Base-by-base conservation (phyloP, 2,797 vertebrate species). In the Takifugu rubripes region DNA sequence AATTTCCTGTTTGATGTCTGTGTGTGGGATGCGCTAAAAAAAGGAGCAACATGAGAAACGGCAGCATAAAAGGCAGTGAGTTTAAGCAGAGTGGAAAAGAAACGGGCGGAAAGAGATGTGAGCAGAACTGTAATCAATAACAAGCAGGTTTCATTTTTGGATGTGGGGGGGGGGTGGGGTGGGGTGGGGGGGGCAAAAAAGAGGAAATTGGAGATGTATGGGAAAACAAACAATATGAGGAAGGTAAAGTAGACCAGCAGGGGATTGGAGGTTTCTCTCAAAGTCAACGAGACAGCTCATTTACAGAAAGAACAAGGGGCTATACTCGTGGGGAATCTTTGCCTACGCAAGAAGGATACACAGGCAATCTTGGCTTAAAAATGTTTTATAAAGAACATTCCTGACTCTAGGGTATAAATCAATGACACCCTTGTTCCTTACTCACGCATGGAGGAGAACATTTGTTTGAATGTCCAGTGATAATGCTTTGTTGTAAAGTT, bases 261-360 rank as follows among this genome's bases (percentile, higher is more conserved):
- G 64, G 76, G 66, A 72, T 83, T 24, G 25, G 56, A 64, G 64
- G 52, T 75, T 74, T 68, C 1, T 46, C 17, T 48, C 68, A 77
- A 75, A 70, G 64, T 54, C 26, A 2, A 43, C n/a, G 5, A 77
- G 57, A 64, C 64, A 50, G 56, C 58, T 72, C 56, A 72, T 77
- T 75, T 63, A 66, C 68, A 70, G 60, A 33, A 54, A 60, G 63
- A 74, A 64, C 57, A 70, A 24, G 25, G 70, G 49, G 56, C 25
- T 5, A 15, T 43, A 52, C 79, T 70, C 64, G 2, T 60, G 79
- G 77, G 77, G 74, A 82, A 25, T 44, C 5, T 25, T 63, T 75
- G 58, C 49, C 52, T 63, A 44, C 15, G 7, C 52, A 61, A 36
- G 54, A 64, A 62, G 31, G 50, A 44, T 52, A 46, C 54, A 56